A percentile compares a stretch with the other conserved stretches of the same genome.
phyloP scores from a whole-genome alignment of 2,797 vertebrate genomes.

The Pangasius djambal region DNA sequence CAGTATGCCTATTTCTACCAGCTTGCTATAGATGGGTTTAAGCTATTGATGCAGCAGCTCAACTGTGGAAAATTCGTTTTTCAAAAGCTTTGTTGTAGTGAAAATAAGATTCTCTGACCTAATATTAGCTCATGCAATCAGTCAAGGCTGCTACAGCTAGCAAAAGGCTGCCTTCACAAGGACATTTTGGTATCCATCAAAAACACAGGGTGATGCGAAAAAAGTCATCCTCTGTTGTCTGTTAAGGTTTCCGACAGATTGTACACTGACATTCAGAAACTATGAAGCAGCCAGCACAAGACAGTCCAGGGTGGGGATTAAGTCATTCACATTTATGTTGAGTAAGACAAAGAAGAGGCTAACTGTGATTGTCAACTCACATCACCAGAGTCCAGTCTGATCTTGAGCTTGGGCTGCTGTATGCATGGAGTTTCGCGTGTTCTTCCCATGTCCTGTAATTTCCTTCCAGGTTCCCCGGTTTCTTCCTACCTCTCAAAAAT shows the following conservation, averaged over 20 bases:
- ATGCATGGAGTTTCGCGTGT: neutral
- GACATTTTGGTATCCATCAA: neutral
- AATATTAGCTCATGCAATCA: neutral
- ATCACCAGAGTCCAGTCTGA: neutral
- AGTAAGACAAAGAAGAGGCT: neutral
- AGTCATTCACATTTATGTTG: neutral
- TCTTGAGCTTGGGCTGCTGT: neutral
- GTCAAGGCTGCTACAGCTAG: slow-evolving; percentile 6
- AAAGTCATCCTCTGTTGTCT: neutral
- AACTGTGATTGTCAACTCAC: neutral
- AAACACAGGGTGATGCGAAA: neutral
- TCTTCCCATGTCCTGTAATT: neutral
- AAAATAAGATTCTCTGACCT: neutral
- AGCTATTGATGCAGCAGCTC: slow-evolving; percentile 4
- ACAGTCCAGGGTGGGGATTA: neutral
- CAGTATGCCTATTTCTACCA: slow-evolving; percentile 20
- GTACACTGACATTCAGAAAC: neutral
- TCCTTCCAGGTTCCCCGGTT: neutral
- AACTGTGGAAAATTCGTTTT: slow-evolving; percentile 8
- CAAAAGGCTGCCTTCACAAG: neutral
- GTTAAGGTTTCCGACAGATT: neutral
- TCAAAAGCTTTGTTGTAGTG: slow-evolving; percentile 2
- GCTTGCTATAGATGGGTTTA: slow-evolving; percentile 19
- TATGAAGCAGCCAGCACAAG: neutral
- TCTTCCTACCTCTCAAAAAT: neutral